Conservation (phyloP, 92 coral and sea anemone genomes). For the Porites cylindrica region DNA sequence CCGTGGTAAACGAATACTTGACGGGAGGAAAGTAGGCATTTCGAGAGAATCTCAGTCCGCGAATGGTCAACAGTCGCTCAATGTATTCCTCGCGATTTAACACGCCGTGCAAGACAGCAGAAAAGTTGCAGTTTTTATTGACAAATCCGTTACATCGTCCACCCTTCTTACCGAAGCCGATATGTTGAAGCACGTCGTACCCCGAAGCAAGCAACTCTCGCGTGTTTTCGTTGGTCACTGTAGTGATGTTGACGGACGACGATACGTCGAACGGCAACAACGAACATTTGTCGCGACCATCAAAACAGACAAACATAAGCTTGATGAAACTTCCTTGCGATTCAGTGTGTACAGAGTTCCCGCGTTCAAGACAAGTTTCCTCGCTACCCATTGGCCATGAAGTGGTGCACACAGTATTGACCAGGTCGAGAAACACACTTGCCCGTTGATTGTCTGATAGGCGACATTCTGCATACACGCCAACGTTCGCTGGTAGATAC, state of each 20-base stretch:
- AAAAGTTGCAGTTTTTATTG: constrained; percentile 23
- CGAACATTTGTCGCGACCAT: constrained; percentile 16
- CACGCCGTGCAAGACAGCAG: constrained; percentile 22
- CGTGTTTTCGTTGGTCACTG: constrained; percentile 9
- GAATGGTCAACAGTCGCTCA: constrained; percentile 2
- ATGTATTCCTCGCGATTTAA: constrained; percentile 8
- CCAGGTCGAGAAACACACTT: background rate
- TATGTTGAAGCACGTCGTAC: constrained; percentile 10
- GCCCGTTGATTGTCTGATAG: background rate
- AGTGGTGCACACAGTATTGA: constrained; percentile 24
- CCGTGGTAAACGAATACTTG: background rate
- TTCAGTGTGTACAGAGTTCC: constrained; percentile 34
- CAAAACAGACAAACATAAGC: constrained; percentile 27
- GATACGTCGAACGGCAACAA: constrained; percentile 14
- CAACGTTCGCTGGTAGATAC: constrained; percentile 1
- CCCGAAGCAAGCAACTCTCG: constrained; percentile 25
- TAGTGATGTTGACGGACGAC: constrained; percentile 26
- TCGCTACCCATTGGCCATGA: constrained; percentile 20
- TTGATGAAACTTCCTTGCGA: constrained; percentile 17
- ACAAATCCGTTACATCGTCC: constrained; percentile 1
- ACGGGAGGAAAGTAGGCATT: constrained; percentile 32
- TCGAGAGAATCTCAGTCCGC: constrained; percentile 5
- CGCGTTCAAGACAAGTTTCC: background rate
- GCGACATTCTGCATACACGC: constrained; percentile 6
- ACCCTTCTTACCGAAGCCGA: constrained; percentile 19